A percentile compares a stretch with the other conserved stretches of the same genome.
phyloP scores from a whole-genome alignment of 2,797 vertebrate species.

The Myotis pilosus region DNA sequence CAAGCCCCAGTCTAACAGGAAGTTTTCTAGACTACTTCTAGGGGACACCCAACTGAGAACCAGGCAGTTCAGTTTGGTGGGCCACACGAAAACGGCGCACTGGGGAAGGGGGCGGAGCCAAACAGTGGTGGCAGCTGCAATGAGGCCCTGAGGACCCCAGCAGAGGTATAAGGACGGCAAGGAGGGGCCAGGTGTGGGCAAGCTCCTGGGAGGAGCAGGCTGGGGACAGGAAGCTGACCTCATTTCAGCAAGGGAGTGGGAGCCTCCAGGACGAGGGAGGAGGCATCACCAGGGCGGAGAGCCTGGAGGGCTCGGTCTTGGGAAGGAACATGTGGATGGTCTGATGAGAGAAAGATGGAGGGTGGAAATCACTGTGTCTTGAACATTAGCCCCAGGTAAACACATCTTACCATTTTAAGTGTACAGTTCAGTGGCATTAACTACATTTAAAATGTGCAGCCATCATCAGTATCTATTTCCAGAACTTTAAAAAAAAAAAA shows the following conservation, averaged over 20 bases:
- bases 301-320: fast-evolving
- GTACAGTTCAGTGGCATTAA: not conserved
- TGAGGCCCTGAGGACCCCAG: fast-evolving
- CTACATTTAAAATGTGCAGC: not conserved
- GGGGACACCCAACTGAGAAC: not conserved
- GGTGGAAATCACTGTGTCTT: not conserved
- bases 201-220: not conserved
- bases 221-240: not conserved
- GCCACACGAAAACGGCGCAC: fast-evolving
- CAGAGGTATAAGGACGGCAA: fast-evolving
- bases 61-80: fast-evolving
- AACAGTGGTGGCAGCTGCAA: fast-evolving
- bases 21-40: no score
- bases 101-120: not conserved
- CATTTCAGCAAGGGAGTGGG: no score
- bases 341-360: not conserved
- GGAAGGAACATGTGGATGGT: fast-evolving
- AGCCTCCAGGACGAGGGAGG: not conserved
- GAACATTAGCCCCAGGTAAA: fast-evolving
- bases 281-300: not conserved
- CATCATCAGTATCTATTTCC: not conserved
- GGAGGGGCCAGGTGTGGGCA: not conserved
- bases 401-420: not conserved
- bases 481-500: no score
- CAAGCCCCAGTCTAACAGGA: not conserved